Conservation (phyloP, 2,113 vertebrate species). For the Calidris pugnax region DNA sequence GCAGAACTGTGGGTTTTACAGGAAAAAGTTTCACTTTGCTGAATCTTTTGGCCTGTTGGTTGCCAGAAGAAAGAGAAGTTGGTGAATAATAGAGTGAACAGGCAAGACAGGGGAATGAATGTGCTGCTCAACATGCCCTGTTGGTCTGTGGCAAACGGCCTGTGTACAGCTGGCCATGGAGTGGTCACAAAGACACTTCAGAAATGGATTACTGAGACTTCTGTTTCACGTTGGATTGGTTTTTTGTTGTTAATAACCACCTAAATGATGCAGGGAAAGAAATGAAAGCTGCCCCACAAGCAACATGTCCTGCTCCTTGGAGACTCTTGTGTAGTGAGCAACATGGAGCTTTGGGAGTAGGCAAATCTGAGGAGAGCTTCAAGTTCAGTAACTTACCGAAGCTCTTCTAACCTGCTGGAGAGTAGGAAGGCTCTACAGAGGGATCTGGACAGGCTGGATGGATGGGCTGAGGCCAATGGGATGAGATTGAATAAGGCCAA, state of each 20-base stretch:
- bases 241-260: background rate
- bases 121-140: background rate
- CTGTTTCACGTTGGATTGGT: background rate
- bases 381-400: background rate
- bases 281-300: background rate
- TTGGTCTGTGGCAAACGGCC: background rate
- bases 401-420: background rate
- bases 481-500: no score
- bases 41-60: background rate
- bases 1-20: background rate
- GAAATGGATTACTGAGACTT: background rate
- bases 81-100: background rate
- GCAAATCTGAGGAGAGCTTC: background rate
- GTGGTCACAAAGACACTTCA: background rate
- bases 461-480: no score
- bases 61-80: background rate
- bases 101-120: background rate
- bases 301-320: background rate
- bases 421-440: no score
- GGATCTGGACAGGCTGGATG: no score
- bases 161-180: background rate
- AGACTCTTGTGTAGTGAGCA: accelerated
- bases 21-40: background rate
- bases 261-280: background rate
- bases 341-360: background rate